phyloP scores from a whole-genome alignment of 1,140 invertebrate genomes.

The Popillia japonica region DNA sequence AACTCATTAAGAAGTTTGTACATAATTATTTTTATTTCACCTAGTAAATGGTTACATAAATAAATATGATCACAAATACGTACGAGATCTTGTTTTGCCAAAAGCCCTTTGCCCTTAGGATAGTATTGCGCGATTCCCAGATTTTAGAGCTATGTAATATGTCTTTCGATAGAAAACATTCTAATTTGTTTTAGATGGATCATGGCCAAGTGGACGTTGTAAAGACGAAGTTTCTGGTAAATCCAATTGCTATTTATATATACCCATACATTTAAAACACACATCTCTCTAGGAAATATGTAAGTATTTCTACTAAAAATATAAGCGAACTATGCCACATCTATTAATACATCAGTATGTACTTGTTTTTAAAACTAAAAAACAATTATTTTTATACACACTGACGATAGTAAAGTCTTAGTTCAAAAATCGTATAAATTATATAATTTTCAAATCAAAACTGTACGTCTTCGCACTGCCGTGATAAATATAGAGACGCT shows the following conservation, averaged over 20 bases:
- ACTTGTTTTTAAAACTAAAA: too few relatives aligned
- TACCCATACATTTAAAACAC: neutral
- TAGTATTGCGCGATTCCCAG: neutral
- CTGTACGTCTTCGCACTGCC: too few relatives aligned
- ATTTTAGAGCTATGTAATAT: neutral
- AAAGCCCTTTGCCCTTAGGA: neutral
- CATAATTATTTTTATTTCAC: too few relatives aligned
- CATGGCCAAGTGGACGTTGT: neutral
- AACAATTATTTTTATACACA: too few relatives aligned
- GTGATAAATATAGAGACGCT: too few relatives aligned
- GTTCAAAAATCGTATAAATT: too few relatives aligned
- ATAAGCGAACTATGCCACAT: neutral
- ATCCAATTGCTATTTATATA: neutral
- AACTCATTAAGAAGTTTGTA: too few relatives aligned
- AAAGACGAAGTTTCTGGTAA: neutral
- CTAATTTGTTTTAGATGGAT: neutral
- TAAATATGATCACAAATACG: neutral
- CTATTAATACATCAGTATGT: too few relatives aligned
- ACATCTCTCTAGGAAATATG: neutral
- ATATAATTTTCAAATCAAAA: too few relatives aligned
- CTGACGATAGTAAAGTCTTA: too few relatives aligned
- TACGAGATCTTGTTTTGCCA: neutral
- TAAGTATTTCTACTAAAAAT: neutral
- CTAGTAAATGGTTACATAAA: too few relatives aligned
- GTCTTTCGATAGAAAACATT: neutral